Percentiles rank a stretch among this genome's conserved stretches.
These are phyloP conservation scores for Brassicogethes aeneus DNA, from an alignment of 2,888 invertebrate genomes.

Conservation along the genomic window DNA sequence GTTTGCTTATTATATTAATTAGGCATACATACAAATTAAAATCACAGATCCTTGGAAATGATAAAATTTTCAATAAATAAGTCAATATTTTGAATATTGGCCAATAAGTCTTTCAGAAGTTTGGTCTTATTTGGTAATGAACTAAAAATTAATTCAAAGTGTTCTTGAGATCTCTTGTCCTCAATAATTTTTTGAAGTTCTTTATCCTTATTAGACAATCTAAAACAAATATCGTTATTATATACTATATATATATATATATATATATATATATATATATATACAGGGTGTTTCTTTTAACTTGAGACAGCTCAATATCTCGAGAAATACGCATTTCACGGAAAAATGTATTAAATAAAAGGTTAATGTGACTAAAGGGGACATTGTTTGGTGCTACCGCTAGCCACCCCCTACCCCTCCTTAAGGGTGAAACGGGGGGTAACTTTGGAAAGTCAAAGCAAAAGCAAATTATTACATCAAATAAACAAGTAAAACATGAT, in stretches of 20 bases:
- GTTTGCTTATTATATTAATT: neutral
- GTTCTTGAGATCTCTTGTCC: slow-evolving; percentile 18
- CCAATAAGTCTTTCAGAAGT: slow-evolving; percentile 21
- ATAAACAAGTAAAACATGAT: no score
- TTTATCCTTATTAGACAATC: slow-evolving; percentile 29
- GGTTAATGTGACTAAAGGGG: no score
- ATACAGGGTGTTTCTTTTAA: no score
- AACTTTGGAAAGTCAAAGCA: neutral
- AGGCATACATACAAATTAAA: neutral
- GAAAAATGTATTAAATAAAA: no score
- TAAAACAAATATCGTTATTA: slow-evolving; percentile 16
- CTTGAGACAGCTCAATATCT: no score
- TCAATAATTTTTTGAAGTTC: slow-evolving; percentile 23
- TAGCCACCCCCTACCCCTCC: no score
- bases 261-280: no score
- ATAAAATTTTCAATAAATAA: slow-evolving; percentile 25
- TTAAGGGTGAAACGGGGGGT: no score
- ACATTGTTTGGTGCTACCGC: no score
- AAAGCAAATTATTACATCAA: neutral
- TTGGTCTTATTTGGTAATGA: slow-evolving; percentile 19
- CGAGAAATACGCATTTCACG: no score
- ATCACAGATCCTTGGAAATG: slow-evolving; percentile 9
- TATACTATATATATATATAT: no score
- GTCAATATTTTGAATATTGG: slow-evolving; percentile 22
- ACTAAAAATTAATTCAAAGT: slow-evolving; percentile 19